Percentiles rank a stretch among this genome's conserved stretches.
These are phyloP conservation scores for Athrips mouffetella DNA, from an alignment of 2,888 invertebrate genomes.

Conservation along the genomic window DNA sequence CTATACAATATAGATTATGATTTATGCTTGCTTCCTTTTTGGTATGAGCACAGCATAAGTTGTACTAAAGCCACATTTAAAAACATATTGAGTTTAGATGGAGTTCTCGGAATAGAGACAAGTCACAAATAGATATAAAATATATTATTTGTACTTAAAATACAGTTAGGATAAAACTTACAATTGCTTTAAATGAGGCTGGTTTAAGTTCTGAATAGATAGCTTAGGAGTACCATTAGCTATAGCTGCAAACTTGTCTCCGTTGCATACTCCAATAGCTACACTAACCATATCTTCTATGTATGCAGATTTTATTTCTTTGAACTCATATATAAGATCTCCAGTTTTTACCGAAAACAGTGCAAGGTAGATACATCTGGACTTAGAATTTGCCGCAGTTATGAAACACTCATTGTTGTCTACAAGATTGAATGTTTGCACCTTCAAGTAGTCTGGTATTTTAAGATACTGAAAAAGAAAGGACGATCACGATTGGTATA, in stretches of 20 bases:
- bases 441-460: conserved; percentile 35
- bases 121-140: neutral
- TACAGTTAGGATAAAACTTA: conserved; percentile 32
- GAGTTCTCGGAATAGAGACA: too few relatives aligned
- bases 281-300: conserved; percentile 42
- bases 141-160: neutral
- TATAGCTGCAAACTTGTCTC: conserved; percentile 60
- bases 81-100: too few relatives aligned
- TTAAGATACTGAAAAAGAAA: conserved; percentile 50
- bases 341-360: conserved; percentile 54
- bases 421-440: conserved; percentile 60
- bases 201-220: conserved; percentile 55
- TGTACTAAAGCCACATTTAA: too few relatives aligned
- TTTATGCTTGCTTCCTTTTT: too few relatives aligned
- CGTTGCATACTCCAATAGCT: conserved; percentile 57
- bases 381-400: conserved; percentile 29
- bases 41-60: too few relatives aligned
- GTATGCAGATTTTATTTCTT: conserved; percentile 23
- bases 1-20: too few relatives aligned
- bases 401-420: conserved; percentile 59
- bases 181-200: conserved; percentile 48
- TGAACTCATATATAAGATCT: conserved; percentile 39
- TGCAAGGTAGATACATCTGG: conserved; percentile 32
- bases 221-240: conserved; percentile 56
- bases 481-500: too few relatives aligned